Conservation (phyloP, 2,888 invertebrate species). For the Metellina segmentata region DNA sequence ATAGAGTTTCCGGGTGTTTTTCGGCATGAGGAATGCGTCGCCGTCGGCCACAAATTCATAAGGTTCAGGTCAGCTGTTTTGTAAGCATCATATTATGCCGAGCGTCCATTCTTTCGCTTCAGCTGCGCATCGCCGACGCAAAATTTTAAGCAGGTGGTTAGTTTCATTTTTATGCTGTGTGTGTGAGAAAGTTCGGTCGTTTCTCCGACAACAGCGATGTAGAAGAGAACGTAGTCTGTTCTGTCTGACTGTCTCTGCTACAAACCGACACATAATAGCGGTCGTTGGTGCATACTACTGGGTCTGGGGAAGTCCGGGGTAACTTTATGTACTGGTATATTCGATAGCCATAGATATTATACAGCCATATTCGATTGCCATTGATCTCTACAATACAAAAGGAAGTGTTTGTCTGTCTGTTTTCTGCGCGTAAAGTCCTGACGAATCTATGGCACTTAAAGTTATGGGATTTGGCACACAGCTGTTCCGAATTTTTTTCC, state of each 20-base stretch:
- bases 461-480: too few relatives aligned
- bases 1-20: slow-evolving; percentile 43
- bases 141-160: neutral
- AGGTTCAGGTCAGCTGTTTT: slow-evolving; percentile 13
- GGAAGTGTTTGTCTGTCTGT: too few relatives aligned
- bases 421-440: too few relatives aligned
- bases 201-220: neutral
- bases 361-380: too few relatives aligned
- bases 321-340: too few relatives aligned
- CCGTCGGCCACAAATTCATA: neutral
- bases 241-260: neutral
- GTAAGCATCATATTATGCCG: neutral
- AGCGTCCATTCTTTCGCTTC: neutral
- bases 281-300: too few relatives aligned
- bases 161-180: neutral
- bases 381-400: too few relatives aligned
- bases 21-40: slow-evolving; percentile 20
- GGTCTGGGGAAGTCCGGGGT: too few relatives aligned
- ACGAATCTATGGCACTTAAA: too few relatives aligned
- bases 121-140: neutral
- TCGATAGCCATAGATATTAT: too few relatives aligned
- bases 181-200: neutral
- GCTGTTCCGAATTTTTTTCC: too few relatives aligned
- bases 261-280: neutral
- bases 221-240: neutral